These are phyloP conservation scores for Gambusia holbrooki DNA, from an alignment of 2,113 vertebrate species.

Conservation along the genomic window DNA sequence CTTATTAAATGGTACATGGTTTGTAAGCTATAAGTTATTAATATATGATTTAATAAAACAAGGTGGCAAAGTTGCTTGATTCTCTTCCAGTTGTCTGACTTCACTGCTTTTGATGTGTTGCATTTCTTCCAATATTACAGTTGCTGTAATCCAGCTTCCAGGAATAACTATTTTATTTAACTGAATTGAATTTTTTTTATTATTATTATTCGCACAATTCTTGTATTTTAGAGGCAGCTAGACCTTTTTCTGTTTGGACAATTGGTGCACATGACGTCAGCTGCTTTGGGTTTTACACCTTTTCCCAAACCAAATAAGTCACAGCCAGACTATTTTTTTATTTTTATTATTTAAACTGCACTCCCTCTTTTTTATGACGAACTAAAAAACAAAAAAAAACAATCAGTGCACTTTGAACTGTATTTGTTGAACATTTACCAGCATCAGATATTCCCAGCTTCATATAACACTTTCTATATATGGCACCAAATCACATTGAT, in stretches of 20 bases:
- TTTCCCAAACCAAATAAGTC: constrained; percentile 15
- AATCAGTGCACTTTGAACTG: not conserved
- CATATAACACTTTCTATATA: not conserved
- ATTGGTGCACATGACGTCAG: not conserved
- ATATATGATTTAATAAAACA: constrained; percentile 5
- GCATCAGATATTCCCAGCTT: constrained; percentile 12
- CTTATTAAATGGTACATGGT: not conserved
- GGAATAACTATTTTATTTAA: not conserved
- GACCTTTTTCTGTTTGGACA: not conserved
- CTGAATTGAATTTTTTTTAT: not conserved
- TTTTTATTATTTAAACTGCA: constrained; percentile 16
- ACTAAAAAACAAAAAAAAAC: not conserved
- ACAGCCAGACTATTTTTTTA: constrained; percentile 9
- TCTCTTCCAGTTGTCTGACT: not conserved
- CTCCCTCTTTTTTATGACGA: not conserved
- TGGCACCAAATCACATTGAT: not conserved
- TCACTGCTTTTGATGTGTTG: not conserved
- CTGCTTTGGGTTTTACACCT: not conserved
- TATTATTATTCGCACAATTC: not conserved
- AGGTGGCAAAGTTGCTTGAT: not conserved
- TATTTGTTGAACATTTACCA: not conserved
- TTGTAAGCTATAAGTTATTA: not conserved
- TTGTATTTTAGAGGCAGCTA: not conserved
- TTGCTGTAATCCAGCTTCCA: not conserved
- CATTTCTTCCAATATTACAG: not conserved